Evolutionary conservation across 1,140 invertebrate genomes (phyloP).

Genomic region (Cyrtorhinus lividipennis): DNA sequence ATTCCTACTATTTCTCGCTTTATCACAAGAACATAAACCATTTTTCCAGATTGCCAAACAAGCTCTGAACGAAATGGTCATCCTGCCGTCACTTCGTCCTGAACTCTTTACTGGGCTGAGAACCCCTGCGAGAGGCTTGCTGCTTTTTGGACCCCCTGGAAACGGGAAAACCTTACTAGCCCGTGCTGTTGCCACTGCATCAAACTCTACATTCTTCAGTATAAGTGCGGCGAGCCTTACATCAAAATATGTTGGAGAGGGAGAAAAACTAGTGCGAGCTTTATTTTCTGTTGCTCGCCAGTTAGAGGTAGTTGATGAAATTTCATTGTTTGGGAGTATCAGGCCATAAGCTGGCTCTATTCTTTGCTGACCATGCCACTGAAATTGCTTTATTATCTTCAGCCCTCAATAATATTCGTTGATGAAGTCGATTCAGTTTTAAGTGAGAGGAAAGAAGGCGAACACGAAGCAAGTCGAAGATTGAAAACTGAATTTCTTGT

Average conservation of each 20-base stretch:
- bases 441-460: slow-evolving; percentile 74
- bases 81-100: slow-evolving; percentile 85
- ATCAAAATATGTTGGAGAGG: slow-evolving; percentile 96
- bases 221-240: slow-evolving; percentile 95
- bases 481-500: slow-evolving; percentile 98
- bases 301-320: slow-evolving; percentile 48
- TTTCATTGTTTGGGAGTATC: too few relatives aligned
- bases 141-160: slow-evolving; percentile 91
- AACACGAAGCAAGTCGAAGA: slow-evolving; percentile 88
- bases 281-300: slow-evolving; percentile 88
- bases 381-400: slow-evolving; percentile 11
- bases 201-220: slow-evolving; percentile 86
- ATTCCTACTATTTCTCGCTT: background rate
- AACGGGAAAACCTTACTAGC: slow-evolving; percentile 40
- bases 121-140: slow-evolving; percentile 77
- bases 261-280: slow-evolving; percentile 91
- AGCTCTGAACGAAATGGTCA: slow-evolving; percentile 93
- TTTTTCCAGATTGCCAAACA: slow-evolving; percentile 66
- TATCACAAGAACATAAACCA: background rate
- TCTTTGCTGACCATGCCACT: background rate
- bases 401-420: slow-evolving; percentile 89
- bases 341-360: too few relatives aligned
- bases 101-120: slow-evolving; percentile 87
- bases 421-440: slow-evolving; percentile 94
- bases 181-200: slow-evolving; percentile 28